Base-by-base conservation (phyloP, 2,113 vertebrate species). In the Salvelinus alpinus region DNA sequence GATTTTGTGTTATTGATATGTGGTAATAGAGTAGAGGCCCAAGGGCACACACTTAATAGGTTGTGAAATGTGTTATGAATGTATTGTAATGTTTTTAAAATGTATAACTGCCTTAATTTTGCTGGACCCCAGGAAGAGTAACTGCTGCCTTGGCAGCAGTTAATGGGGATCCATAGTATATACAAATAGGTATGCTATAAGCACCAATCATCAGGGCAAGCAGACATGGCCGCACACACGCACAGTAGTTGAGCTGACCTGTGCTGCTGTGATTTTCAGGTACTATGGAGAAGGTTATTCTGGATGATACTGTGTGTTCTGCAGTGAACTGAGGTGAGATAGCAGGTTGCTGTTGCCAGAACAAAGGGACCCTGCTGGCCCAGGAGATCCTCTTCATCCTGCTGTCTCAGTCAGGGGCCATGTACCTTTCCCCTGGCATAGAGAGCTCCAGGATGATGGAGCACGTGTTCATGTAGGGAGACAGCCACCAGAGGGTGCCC, bases 261-360 rank as follows among this genome's bases (percentile, higher is more conserved):
- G 27, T 74, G 44, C 38, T 54, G 11, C 54, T 74, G n/a, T 74
- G 7, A 60, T 14, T 3, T 29, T 16, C 72, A 87, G 85, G 70
- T 72, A 62, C 16, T 1, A 47, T 87, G 9, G 71, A 84, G 65
- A 74, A 67, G 54, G 22, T 73, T 20, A 74, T 89, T 24, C 73
- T 78, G 68, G 68, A 76, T 3, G 85, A 89, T 6, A 24, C 20
- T 13, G 9, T 24, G 38, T 78, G 80, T 62, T 70, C 74, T 1
- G 13, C 44, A 0, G 84, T 83, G 60, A 57, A 18, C 34, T 89
- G 87, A 84, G 77, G 47, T 9, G 77, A 83, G 74, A 80, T 87
- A 9, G 80, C 82, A 3, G 18, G 29, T n/a, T 47, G 20, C 47
- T 89, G 87, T 57, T 25, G 54, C 1, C 29, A 72, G 12, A 70